A percentile compares a stretch with the other conserved stretches of the same genome.
Evolutionary conservation across 2,113 vertebrate species (phyloP).

Genomic region (Pseudopodoces humilis): DNA sequence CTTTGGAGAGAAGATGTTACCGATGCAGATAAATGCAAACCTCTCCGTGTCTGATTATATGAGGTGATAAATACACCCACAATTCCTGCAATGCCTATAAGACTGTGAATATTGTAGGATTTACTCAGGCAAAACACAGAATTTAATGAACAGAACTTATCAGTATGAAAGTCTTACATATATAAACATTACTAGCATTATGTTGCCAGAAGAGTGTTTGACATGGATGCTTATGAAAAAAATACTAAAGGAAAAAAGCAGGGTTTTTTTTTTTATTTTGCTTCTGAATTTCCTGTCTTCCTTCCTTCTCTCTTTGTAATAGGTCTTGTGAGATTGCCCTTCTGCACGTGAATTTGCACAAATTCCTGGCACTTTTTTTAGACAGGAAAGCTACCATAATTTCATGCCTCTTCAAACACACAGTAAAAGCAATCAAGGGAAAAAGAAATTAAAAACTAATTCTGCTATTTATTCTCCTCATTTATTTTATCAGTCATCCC

Average conservation of each 20-base stretch:
- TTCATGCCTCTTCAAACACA: constrained; percentile 74
- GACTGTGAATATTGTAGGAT: background rate
- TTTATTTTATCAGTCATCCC: constrained; percentile 76
- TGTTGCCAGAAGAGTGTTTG: background rate
- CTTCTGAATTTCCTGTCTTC: background rate
- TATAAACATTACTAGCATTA: background rate
- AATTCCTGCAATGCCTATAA: background rate
- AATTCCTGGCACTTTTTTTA: constrained; percentile 48
- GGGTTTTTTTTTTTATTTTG: background rate
- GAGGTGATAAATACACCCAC: background rate
- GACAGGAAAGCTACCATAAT: constrained; percentile 57
- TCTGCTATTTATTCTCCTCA: constrained; percentile 75
- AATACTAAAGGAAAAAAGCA: background rate
- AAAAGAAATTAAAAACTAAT: constrained; percentile 79
- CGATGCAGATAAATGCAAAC: background rate
- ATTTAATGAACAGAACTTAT: background rate
- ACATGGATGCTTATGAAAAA: background rate
- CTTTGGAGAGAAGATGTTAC: background rate
- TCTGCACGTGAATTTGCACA: constrained; percentile 8
- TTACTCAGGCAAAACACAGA: background rate
- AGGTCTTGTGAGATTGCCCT: constrained; percentile 35
- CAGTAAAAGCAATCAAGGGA: constrained; percentile 73
- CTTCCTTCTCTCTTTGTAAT: constrained; percentile 17
- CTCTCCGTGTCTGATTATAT: background rate
- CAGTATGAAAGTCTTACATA: background rate